Evolutionary conservation across 2,888 invertebrate genomes (phyloP).

Genomic region (Cenopis cana): DNA sequence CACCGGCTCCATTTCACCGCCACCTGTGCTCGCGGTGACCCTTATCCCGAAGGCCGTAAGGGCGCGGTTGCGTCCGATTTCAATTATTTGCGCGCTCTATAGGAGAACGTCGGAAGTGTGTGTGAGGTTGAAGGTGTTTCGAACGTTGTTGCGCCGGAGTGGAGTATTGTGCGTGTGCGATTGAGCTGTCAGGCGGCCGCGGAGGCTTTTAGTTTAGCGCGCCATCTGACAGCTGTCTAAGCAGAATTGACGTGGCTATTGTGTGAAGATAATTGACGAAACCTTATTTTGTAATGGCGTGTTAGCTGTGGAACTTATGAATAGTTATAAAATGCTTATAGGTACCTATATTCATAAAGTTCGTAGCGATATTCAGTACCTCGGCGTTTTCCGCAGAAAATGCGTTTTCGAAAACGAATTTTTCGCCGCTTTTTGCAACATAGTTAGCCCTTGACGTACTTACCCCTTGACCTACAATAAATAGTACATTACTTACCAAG

Average conservation of each 20-base stretch:
- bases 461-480: too few relatives aligned
- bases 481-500: too few relatives aligned
- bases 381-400: too few relatives aligned
- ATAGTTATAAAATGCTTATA: neutral
- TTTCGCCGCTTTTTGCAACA: too few relatives aligned
- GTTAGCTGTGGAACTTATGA: neutral
- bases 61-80: slow-evolving; percentile 10
- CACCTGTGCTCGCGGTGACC: slow-evolving; percentile 25
- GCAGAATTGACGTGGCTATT: slow-evolving; percentile 22
- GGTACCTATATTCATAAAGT: too few relatives aligned
- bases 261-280: slow-evolving; percentile 28
- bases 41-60: slow-evolving; percentile 11
- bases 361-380: too few relatives aligned
- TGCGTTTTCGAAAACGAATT: too few relatives aligned
- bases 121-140: neutral
- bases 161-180: slow-evolving; percentile 49
- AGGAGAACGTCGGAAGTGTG: slow-evolving; percentile 1
- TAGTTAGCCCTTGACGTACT: too few relatives aligned
- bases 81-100: neutral
- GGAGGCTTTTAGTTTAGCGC: slow-evolving; percentile 54
- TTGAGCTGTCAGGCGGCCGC: slow-evolving; percentile 54
- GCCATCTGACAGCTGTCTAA: slow-evolving; percentile 40
- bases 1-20: slow-evolving; percentile 62
- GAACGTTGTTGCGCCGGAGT: neutral
- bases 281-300: slow-evolving; percentile 27